Conservation (phyloP, 2,888 invertebrate genomes). For the Chloroclystis v-ata region DNA sequence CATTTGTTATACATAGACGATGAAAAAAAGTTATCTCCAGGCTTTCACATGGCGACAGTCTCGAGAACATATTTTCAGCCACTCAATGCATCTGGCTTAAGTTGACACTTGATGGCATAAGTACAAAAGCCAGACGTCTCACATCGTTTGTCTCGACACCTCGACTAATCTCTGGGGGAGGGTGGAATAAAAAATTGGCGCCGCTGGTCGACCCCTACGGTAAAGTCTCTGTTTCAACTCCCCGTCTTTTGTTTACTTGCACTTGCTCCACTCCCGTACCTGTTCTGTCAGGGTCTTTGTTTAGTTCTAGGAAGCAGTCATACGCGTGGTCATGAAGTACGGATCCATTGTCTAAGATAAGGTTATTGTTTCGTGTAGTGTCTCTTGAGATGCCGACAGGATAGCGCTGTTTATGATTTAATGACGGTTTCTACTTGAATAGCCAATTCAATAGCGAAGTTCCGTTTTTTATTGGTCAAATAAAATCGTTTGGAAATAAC, state of each 20-base stretch:
- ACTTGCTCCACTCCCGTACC: conserved; percentile 61
- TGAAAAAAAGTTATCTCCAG: conserved; percentile 13
- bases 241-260: conserved; percentile 53
- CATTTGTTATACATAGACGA: not conserved
- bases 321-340: conserved; percentile 48
- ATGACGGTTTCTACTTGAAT: conserved; percentile 14
- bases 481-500: conserved; percentile 1
- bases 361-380: conserved; percentile 41
- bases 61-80: conserved; percentile 28
- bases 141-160: conserved; percentile 71
- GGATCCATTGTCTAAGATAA: conserved; percentile 36
- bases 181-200: conserved; percentile 64
- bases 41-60: conserved; percentile 21
- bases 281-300: conserved; percentile 49
- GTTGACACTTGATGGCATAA: conserved; percentile 46
- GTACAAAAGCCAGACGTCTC: conserved; percentile 71
- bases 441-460: conserved; percentile 4
- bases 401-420: conserved; percentile 31
- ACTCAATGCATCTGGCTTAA: conserved; percentile 27
- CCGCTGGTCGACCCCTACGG: conserved; percentile 52
- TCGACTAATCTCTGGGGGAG: conserved; percentile 49
- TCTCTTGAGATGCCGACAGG: conserved; percentile 36
- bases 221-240: conserved; percentile 52
- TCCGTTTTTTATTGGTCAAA: conserved; percentile 10
- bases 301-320: conserved; percentile 51